Conservation (phyloP, 2,888 invertebrate genomes). For the Amorpha juglandis region DNA sequence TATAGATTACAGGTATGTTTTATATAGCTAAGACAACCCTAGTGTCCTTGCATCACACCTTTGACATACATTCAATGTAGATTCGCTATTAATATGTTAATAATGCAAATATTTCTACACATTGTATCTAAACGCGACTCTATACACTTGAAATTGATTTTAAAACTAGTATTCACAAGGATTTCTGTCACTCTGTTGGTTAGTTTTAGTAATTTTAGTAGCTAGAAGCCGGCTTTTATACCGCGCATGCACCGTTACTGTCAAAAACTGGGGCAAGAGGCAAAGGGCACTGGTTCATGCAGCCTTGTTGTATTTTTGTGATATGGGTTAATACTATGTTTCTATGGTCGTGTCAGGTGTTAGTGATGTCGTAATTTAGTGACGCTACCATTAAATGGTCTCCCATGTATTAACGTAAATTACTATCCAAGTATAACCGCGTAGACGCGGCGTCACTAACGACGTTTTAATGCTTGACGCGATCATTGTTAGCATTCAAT, state of each 20-base stretch:
- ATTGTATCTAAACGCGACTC: neutral
- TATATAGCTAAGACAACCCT: neutral
- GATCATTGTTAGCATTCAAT: too few species aligned
- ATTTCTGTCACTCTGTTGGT: slow-evolving; percentile 2
- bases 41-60: neutral
- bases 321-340: too few species aligned
- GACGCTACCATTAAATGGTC: too few species aligned
- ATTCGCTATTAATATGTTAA: neutral
- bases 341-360: too few species aligned
- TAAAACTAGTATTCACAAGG: neutral
- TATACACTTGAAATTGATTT: neutral
- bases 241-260: slow-evolving; percentile 19
- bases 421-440: too few species aligned
- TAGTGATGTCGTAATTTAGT: too few species aligned
- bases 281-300: neutral
- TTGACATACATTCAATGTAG: neutral
- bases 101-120: neutral
- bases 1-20: slow-evolving; percentile 67
- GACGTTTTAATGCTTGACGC: too few species aligned
- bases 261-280: neutral
- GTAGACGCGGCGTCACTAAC: too few species aligned
- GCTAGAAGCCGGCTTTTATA: neutral
- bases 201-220: neutral
- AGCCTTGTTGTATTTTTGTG: too few species aligned
- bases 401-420: too few species aligned